These are phyloP conservation scores for Ceramica pisi DNA, from an alignment of 2,888 invertebrate species.

Conservation along the genomic window DNA sequence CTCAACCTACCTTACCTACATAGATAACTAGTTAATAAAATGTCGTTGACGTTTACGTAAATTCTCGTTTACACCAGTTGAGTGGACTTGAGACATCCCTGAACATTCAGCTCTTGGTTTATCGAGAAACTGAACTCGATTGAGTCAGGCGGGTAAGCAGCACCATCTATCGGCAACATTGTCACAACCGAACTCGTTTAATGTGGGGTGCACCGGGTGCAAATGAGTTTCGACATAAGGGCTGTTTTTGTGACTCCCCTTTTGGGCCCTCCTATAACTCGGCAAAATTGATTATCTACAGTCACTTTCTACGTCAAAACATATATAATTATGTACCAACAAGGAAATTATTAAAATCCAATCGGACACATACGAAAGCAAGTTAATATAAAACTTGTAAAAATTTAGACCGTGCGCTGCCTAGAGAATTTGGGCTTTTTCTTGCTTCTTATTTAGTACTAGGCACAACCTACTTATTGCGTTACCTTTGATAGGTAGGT, in stretches of 20 bases:
- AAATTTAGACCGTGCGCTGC: no score
- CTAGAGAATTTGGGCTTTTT: neutral
- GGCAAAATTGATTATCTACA: neutral
- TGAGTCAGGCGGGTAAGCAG: neutral
- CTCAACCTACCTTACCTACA: neutral
- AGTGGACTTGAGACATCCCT: neutral
- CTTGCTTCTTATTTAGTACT: neutral
- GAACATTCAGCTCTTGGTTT: neutral
- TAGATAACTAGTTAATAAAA: neutral
- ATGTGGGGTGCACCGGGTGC: conserved; percentile 22
- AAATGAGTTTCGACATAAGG: conserved; percentile 5
- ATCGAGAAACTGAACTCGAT: neutral
- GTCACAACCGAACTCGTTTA: neutral
- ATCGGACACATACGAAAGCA: no score
- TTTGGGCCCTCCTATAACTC: neutral
- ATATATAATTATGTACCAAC: neutral
- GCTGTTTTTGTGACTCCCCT: conserved; percentile 3
- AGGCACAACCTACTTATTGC: no score
- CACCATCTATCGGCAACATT: conserved; percentile 13
- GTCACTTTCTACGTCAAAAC: neutral
- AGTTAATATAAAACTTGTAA: no score
- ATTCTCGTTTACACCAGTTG: neutral
- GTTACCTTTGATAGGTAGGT: no score
- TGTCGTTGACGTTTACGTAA: neutral
- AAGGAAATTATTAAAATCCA: neutral